These are phyloP conservation scores for Erpobdella octoculata DNA, from an alignment of 2,888 invertebrate species.

Conservation along the genomic window DNA sequence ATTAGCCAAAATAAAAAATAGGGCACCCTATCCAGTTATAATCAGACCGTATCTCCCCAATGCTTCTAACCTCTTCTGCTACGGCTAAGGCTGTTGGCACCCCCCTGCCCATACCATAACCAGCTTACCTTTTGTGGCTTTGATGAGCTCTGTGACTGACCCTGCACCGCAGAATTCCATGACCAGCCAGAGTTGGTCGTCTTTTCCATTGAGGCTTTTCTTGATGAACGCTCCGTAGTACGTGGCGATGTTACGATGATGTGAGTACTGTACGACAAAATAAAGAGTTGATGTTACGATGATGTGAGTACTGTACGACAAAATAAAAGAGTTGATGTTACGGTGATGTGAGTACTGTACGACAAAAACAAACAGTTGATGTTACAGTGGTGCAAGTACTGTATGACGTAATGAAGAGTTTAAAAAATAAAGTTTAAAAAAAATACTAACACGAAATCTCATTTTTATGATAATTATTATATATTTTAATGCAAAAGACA, in stretches of 20 bases:
- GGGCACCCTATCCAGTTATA: too few relatives aligned
- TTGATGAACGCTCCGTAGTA: conserved; percentile 99
- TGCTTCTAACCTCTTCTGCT: too few relatives aligned
- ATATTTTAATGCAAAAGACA: too few relatives aligned
- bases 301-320: conserved; percentile 56
- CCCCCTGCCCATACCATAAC: too few relatives aligned
- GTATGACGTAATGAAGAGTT: too few relatives aligned
- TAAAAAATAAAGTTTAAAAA: too few relatives aligned
- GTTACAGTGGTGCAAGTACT: conserved; percentile 70
- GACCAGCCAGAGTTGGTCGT: conserved; percentile 93
- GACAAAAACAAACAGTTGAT: too few relatives aligned
- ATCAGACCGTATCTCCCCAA: too few relatives aligned
- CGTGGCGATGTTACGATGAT: conserved; percentile 95
- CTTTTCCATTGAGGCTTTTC: conserved; percentile 91
- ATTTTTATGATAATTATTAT: too few relatives aligned
- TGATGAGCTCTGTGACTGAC: conserved; percentile 96
- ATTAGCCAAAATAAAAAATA: too few relatives aligned
- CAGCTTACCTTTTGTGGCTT: conserved; percentile 75
- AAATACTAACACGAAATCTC: too few relatives aligned
- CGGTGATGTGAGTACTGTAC: conserved; percentile 64
- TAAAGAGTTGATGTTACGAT: conserved; percentile 99
- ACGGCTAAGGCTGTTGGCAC: too few relatives aligned
- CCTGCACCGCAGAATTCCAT: conserved; percentile 99
- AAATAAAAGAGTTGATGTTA: conserved; percentile 99
- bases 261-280: conserved; percentile 50